phyloP scores from a whole-genome alignment of 2,888 invertebrate genomes.

The Drosophila barbarae region DNA sequence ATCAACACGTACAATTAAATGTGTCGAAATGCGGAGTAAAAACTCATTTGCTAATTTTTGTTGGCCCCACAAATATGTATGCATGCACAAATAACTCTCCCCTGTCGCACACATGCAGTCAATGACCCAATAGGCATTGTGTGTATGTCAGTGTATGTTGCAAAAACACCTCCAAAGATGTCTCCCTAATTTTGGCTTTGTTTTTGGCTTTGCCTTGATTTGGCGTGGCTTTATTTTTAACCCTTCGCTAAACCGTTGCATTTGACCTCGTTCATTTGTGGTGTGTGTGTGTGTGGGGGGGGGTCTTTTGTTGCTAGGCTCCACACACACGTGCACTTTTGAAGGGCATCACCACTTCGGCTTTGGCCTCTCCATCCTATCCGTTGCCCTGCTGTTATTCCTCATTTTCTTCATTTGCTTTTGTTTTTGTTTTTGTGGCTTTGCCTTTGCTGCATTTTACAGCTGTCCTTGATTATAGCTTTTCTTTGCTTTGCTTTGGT shows the following conservation, averaged over 20 bases:
- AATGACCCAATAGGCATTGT: constrained; percentile 31
- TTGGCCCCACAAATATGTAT: not conserved
- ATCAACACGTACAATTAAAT: constrained; percentile 55
- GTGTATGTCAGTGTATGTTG: constrained; percentile 22
- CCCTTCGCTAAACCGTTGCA: constrained; percentile 38
- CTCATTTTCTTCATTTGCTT: constrained; percentile 56
- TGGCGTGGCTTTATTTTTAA: constrained; percentile 15
- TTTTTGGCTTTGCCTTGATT: constrained; percentile 12
- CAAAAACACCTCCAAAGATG: constrained; percentile 26
- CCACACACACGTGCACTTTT: constrained; percentile 46
- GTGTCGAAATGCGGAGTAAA: constrained; percentile 15
- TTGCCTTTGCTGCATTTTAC: constrained; percentile 39
- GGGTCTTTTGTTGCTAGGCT: constrained; percentile 34
- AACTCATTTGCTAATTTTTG: constrained; percentile 24
- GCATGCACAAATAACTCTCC: constrained; percentile 11
- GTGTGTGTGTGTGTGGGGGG: constrained; percentile 30
- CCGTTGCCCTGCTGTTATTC: constrained; percentile 38
- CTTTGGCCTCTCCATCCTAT: constrained; percentile 35
- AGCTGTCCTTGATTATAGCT: constrained; percentile 45
- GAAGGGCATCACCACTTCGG: constrained; percentile 68
- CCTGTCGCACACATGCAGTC: constrained; percentile 25
- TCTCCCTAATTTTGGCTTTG: constrained; percentile 23
- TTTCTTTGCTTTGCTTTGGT: constrained; percentile 39
- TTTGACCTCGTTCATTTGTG: constrained; percentile 63
- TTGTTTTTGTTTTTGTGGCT: constrained; percentile 51